phyloP scores from a whole-genome alignment of 2,113 vertebrate genomes.

The Rhombomys opimus region DNA sequence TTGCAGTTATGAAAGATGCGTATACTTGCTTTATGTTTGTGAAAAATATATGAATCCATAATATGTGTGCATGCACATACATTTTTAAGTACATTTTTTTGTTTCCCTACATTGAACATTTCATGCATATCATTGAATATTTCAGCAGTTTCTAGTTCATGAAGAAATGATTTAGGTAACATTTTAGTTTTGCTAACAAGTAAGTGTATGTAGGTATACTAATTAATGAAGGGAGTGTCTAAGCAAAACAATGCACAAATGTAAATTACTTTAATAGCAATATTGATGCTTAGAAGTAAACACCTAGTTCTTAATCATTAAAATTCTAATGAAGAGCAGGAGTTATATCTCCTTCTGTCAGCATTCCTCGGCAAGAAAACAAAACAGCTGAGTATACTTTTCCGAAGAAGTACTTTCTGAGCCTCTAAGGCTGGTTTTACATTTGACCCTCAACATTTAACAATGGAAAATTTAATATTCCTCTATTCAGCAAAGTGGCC shows the following conservation, averaged over 20 bases:
- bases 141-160: neutral
- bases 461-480: constrained; percentile 4
- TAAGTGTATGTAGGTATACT: neutral
- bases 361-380: neutral
- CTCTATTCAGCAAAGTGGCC: neutral
- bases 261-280: neutral
- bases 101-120: neutral
- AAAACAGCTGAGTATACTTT: neutral
- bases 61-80: neutral
- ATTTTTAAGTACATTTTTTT: constrained; percentile 7
- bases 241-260: neutral
- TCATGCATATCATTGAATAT: neutral
- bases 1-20: neutral
- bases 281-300: constrained; percentile 7
- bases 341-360: neutral
- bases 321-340: constrained; percentile 33
- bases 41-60: neutral
- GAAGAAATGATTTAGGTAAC: neutral
- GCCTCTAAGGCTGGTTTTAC: constrained; percentile 33
- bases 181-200: constrained; percentile 1
- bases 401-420: constrained; percentile 8
- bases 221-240: constrained; percentile 43
- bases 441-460: neutral
- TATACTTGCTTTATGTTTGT: neutral
- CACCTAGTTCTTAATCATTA: neutral